phyloP scores from a whole-genome alignment of 2,113 vertebrate genomes.

The Dolichotis patagonum region DNA sequence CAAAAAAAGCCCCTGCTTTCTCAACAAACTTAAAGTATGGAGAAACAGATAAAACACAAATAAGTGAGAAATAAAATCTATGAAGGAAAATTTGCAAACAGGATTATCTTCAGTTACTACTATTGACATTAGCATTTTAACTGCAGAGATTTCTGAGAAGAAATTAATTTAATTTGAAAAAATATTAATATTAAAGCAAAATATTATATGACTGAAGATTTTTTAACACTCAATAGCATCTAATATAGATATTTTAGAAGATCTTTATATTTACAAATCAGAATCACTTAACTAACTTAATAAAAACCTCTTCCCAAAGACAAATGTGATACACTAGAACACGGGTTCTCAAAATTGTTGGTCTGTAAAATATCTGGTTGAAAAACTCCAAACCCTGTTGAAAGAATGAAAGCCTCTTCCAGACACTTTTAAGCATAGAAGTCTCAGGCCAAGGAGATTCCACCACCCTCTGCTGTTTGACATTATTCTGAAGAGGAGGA shows the following conservation, averaged over 20 bases:
- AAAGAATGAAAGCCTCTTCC: background rate
- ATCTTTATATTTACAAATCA: conserved; percentile 41
- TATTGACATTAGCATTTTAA: background rate
- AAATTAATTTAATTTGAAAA: conserved; percentile 48
- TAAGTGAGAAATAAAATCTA: background rate
- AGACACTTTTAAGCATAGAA: background rate
- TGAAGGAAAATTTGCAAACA: background rate
- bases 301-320: conserved; percentile 3
- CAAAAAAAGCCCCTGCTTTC: background rate
- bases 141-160: background rate
- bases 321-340: background rate
- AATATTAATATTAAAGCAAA: conserved; percentile 10
- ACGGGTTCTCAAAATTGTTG: background rate
- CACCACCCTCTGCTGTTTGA: no score
- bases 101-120: background rate
- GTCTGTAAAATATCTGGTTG: background rate
- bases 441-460: background rate
- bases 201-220: background rate
- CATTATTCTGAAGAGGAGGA: background rate
- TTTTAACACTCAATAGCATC: background rate
- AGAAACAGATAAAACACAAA: background rate
- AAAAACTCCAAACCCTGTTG: background rate
- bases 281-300: background rate
- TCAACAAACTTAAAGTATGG: background rate
- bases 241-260: background rate